Evolutionary conservation across 2,797 vertebrate genomes (phyloP).

Genomic region (Coendou prehensilis): DNA sequence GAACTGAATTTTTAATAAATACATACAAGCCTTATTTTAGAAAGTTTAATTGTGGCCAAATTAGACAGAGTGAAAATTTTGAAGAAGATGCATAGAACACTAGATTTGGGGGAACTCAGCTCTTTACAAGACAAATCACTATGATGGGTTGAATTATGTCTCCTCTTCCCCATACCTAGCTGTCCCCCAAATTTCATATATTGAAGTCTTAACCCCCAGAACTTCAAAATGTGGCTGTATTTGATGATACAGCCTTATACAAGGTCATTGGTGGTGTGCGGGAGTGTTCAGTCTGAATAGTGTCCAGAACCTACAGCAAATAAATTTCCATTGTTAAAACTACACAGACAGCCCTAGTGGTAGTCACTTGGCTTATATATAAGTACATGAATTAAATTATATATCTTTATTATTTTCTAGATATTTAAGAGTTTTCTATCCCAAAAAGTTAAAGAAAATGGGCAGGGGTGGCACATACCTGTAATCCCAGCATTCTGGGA

Average conservation of each 20-base stretch:
- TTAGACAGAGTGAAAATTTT: slow-evolving; percentile 18
- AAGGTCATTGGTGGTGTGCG: neutral
- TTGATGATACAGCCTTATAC: neutral
- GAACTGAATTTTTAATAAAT: slow-evolving; percentile 22
- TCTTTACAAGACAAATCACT: neutral
- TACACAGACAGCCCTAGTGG: neutral
- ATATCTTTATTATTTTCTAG: slow-evolving; percentile 28
- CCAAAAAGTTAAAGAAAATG: neutral
- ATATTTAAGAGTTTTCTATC: slow-evolving; percentile 28
- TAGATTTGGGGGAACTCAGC: neutral
- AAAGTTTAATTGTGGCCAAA: neutral
- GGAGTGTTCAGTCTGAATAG: neutral
- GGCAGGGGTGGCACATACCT: neutral
- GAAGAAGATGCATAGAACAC: neutral
- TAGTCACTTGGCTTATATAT: neutral
- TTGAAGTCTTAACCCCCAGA: neutral
- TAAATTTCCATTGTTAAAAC: neutral
- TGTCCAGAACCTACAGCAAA: neutral
- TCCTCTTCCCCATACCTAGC: neutral
- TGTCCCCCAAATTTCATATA: neutral
- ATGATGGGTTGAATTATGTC: neutral
- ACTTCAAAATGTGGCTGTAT: neutral
- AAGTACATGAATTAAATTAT: neutral
- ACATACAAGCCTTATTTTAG: neutral
- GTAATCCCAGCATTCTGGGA: neutral